Conservation (phyloP, 2,888 invertebrate genomes). For the Epinotia demarniana region DNA sequence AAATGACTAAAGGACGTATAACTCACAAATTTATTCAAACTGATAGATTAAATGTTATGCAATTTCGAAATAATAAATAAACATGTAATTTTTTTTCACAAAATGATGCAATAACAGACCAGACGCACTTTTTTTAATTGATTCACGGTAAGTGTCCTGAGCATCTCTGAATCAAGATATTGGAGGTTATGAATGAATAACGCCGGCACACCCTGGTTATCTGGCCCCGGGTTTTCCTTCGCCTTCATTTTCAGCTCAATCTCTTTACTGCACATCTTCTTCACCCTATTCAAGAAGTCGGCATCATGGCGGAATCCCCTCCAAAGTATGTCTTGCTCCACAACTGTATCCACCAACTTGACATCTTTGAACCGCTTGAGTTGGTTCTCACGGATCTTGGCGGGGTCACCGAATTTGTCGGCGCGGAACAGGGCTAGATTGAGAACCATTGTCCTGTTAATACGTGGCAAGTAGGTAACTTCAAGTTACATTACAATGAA, state of each 20-base stretch:
- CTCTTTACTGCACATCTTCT: slow-evolving; percentile 98
- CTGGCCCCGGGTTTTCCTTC: slow-evolving; percentile 88
- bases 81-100: slow-evolving; percentile 42
- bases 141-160: slow-evolving; percentile 91
- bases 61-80: slow-evolving; percentile 1
- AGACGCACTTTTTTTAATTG: slow-evolving; percentile 92
- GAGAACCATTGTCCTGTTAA: slow-evolving; percentile 91
- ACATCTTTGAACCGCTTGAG: slow-evolving; percentile 97
- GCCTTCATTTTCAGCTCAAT: slow-evolving; percentile 99
- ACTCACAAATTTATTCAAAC: neutral
- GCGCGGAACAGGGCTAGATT: slow-evolving; percentile 98
- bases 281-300: slow-evolving; percentile 97
- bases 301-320: slow-evolving; percentile 95
- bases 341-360: slow-evolving; percentile 94
- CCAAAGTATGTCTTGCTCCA: slow-evolving; percentile 96
- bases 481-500: too few relatives aligned
- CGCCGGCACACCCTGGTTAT: slow-evolving; percentile 85
- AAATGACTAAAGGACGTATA: slow-evolving; percentile 5
- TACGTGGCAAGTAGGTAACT: slow-evolving; percentile 37
- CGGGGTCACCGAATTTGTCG: slow-evolving; percentile 97
- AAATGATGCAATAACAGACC: slow-evolving; percentile 25
- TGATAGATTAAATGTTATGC: neutral
- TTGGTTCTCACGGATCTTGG: slow-evolving; percentile 96
- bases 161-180: slow-evolving; percentile 87
- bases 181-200: slow-evolving; percentile 86